Base-by-base conservation (phyloP, 2,113 vertebrate genomes). In the Drymodes brunneopygia region DNA sequence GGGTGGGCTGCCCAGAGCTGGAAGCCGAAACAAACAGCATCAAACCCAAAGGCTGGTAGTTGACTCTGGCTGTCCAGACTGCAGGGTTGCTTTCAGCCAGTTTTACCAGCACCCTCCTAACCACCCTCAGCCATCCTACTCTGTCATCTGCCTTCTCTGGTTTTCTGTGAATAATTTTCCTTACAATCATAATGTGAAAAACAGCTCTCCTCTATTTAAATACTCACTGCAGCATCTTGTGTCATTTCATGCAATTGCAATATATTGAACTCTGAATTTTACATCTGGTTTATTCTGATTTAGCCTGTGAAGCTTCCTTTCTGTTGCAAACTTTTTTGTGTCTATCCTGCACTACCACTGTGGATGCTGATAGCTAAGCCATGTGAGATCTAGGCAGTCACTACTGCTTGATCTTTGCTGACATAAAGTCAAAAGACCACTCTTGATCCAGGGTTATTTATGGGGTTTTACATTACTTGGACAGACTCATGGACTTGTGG, bases 391-490 rank as follows among this genome's bases (percentile, higher is more conserved):
- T 24, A 45, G 23, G 23, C 19, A 65, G 71, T 47, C 38, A 27
- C 53, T 57, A 38, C 29, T 45, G 9, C 17, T 62, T 0, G 0
- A 6, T 14, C 3, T 33, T 77, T 33, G 24, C 9, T 75, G 40
- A 33, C 18, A 12, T 47, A 9, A 66, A 62, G 12, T 19, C 15
- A n/a, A 16, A 69, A 54, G 6, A 40, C 7, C 14, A 28, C 2
- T 64, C n/a, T 38, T 1, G 0, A 13, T 29, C 29, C 28, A 16
- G 27, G 14, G 15, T 1, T 65, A 14, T 28, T 35, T 11, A 10
- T 0, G 1, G 31, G 5, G 6, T 42, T 70, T 35, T 42, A 11
- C 0, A 0, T 33, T 23, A 15, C 8, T 45, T 1, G 8, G 31
- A 17, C 14, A 56, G 29, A 71, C 6, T 29, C 25, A 21, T 2